A percentile compares a stretch with the other conserved stretches of the same genome.
Evolutionary conservation across 2,888 invertebrate genomes (phyloP).

Genomic region (Ganaspis brasiliensis): DNA sequence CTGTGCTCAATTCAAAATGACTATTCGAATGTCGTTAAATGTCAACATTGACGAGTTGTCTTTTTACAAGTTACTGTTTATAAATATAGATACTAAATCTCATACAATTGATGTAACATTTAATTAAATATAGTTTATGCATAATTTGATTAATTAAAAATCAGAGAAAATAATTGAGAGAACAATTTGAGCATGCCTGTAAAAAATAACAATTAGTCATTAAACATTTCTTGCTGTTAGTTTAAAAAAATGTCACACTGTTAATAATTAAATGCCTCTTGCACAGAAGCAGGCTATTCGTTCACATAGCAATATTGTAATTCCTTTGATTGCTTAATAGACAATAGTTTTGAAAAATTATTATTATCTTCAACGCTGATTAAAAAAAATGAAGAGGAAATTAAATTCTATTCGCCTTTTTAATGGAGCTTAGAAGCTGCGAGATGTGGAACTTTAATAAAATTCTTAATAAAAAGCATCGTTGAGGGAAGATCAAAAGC

Average conservation of each 20-base stretch:
- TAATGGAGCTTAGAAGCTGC: slow-evolving; percentile 4
- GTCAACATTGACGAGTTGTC: slow-evolving; percentile 49
- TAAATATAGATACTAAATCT: too few species aligned
- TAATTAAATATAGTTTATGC: too few species aligned
- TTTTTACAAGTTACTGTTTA: slow-evolving; percentile 63
- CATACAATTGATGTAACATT: too few species aligned
- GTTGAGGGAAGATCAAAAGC: slow-evolving; percentile 27
- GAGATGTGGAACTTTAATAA: slow-evolving; percentile 26
- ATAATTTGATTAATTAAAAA: too few species aligned
- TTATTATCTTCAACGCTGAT: not conserved
- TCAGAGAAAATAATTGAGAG: not conserved
- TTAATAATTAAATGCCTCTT: slow-evolving; percentile 29
- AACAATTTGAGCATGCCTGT: slow-evolving; percentile 19
- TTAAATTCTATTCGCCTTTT: slow-evolving; percentile 2
- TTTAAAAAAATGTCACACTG: slow-evolving; percentile 2
- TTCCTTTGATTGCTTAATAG: not conserved
- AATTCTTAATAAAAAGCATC: slow-evolving; percentile 28
- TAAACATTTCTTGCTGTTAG: slow-evolving; percentile 32
- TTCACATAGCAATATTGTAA: not conserved
- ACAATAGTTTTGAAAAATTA: slow-evolving; percentile 1
- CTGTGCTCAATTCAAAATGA: slow-evolving; percentile 46
- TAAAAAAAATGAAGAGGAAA: slow-evolving; percentile 3
- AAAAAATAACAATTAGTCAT: not conserved
- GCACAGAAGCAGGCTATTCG: not conserved
- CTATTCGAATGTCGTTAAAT: slow-evolving; percentile 57